These are phyloP conservation scores for Cyphomyrus plagiostoma DNA, from an alignment of 2,113 vertebrate species.

Conservation along the genomic window DNA sequence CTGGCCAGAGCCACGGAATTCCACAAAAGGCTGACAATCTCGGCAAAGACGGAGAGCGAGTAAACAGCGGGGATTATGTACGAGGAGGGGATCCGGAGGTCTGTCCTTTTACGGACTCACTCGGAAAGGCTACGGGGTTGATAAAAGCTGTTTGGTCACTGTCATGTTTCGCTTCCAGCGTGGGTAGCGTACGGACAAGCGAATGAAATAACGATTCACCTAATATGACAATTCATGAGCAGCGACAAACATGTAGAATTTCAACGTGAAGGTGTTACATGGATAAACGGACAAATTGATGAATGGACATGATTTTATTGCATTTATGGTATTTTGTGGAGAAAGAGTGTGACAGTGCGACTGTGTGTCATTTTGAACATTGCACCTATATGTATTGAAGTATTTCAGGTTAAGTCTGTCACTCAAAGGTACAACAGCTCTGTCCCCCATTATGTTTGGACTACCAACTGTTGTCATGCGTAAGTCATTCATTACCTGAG, in stretches of 20 bases:
- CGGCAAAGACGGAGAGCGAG: background rate
- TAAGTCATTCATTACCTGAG: background rate
- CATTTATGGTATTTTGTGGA: background rate
- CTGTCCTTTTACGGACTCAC: background rate
- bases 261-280: background rate
- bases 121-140: background rate
- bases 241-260: background rate
- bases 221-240: background rate
- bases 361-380: background rate
- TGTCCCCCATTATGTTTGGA: background rate
- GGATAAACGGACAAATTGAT: background rate
- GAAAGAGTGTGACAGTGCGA: background rate
- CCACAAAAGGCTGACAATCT: background rate
- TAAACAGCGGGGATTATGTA: slow-evolving; percentile 1
- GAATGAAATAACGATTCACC: background rate
- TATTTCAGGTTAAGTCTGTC: background rate
- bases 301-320: background rate
- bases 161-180: background rate
- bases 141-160: too few species aligned
- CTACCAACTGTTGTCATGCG: background rate
- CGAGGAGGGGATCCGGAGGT: background rate
- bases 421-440: background rate
- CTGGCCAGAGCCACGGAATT: background rate
- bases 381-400: background rate
- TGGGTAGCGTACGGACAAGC: background rate